Evolutionary conservation across 2,888 invertebrate species (phyloP).

Genomic region (Pasiphila rectangulata): DNA sequence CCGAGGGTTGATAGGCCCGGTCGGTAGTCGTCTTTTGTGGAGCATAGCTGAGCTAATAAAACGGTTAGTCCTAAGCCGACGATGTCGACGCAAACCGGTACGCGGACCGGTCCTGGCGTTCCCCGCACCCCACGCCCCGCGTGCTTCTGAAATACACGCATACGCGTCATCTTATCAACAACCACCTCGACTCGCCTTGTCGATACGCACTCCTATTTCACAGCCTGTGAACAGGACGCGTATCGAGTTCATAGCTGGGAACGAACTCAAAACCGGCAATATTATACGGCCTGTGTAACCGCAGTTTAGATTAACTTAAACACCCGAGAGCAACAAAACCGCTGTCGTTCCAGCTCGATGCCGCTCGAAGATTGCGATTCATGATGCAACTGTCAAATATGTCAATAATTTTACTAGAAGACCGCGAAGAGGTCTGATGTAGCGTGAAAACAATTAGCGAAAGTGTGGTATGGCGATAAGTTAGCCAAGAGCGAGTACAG

Average conservation of each 20-base stretch:
- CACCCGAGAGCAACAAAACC: slow-evolving; percentile 29
- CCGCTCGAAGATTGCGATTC: slow-evolving; percentile 29
- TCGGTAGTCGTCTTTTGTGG: slow-evolving; percentile 69
- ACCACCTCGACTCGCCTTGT: slow-evolving; percentile 65
- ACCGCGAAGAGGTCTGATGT: slow-evolving; percentile 68
- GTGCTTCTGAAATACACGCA: slow-evolving; percentile 72
- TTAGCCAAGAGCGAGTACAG: slow-evolving; percentile 72
- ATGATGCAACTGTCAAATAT: slow-evolving; percentile 57
- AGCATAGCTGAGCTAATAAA: slow-evolving; percentile 76
- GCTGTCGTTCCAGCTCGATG: slow-evolving; percentile 27
- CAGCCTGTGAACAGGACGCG: slow-evolving; percentile 48
- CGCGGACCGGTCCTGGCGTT: slow-evolving; percentile 65
- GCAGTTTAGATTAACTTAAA: slow-evolving; percentile 50
- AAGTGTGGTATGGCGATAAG: slow-evolving; percentile 70
- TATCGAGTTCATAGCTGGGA: slow-evolving; percentile 59
- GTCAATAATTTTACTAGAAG: slow-evolving; percentile 56
- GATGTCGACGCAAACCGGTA: slow-evolving; percentile 75
- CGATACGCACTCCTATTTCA: slow-evolving; percentile 70
- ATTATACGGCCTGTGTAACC: slow-evolving; percentile 62
- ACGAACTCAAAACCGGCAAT: slow-evolving; percentile 60
- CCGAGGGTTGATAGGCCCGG: slow-evolving; percentile 45
- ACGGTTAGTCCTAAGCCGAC: slow-evolving; percentile 73
- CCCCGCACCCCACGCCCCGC: slow-evolving; percentile 52
- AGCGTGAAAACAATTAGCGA: slow-evolving; percentile 80
- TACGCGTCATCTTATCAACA: slow-evolving; percentile 72